Evolutionary conservation across 2,113 vertebrate genomes (phyloP).

Genomic region (Lepisosteus oculatus): DNA sequence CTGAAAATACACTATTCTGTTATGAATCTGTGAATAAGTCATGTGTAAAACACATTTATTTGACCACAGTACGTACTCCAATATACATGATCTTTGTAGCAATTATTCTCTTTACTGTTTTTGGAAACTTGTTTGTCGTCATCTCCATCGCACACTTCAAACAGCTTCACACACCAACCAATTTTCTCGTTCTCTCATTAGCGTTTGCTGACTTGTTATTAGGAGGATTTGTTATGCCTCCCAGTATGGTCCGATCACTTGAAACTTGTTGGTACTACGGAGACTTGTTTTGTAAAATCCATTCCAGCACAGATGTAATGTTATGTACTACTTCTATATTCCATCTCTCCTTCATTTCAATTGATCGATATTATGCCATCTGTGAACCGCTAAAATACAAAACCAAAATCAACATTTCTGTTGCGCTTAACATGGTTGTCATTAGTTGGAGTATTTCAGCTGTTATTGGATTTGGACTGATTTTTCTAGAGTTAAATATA

Average conservation of each 20-base stretch:
- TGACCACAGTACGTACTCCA: background rate
- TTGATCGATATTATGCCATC: constrained; percentile 3
- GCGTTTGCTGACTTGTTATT: background rate
- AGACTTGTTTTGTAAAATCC: constrained; percentile 1
- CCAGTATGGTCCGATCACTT: background rate
- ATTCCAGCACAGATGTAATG: constrained; percentile 1
- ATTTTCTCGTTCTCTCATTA: constrained; percentile 6
- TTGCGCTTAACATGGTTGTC: background rate
- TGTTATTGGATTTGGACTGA: constrained; percentile 2
- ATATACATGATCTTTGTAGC: constrained; percentile 1
- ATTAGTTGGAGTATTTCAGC: constrained; percentile 4
- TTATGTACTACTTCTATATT: background rate
- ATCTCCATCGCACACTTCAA: constrained; percentile 1
- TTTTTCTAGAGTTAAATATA: background rate
- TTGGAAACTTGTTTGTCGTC: background rate
- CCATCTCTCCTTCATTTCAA: constrained; percentile 7
- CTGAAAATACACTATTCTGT: no score
- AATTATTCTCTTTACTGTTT: background rate
- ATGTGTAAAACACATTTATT: no score
- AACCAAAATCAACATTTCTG: background rate
- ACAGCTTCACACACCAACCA: constrained; percentile 11
- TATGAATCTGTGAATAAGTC: no score
- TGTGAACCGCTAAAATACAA: background rate
- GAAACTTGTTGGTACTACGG: constrained; percentile 8
- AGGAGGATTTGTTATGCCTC: constrained; percentile 10